A percentile compares a stretch with the other conserved stretches of the same genome.
Evolutionary conservation across 2,888 invertebrate genomes (phyloP).

Genomic region (Agrilus mali): DNA sequence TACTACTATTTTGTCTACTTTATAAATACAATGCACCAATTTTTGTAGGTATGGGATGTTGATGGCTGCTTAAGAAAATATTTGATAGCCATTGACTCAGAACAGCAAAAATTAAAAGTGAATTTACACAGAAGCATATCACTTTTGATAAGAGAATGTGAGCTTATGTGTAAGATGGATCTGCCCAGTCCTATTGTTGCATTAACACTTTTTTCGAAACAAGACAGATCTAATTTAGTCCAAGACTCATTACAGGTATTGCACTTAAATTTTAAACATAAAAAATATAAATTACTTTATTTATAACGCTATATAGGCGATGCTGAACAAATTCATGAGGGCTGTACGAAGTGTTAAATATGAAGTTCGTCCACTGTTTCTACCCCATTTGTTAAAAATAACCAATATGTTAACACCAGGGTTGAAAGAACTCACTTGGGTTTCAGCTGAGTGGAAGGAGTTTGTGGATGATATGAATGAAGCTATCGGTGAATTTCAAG

Average conservation of each 20-base stretch:
- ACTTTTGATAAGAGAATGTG: constrained; percentile 69
- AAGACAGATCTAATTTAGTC: constrained; percentile 61
- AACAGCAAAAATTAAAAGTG: constrained; percentile 54
- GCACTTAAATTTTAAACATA: too few species aligned
- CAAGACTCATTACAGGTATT: constrained; percentile 63
- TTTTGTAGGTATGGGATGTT: constrained; percentile 47
- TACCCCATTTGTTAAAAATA: constrained; percentile 76
- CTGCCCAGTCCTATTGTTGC: constrained; percentile 73
- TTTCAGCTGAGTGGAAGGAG: constrained; percentile 65
- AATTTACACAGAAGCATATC: constrained; percentile 67
- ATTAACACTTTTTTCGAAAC: constrained; percentile 62
- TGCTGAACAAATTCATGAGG: constrained; percentile 62
- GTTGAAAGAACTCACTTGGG: constrained; percentile 72
- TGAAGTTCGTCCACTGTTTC: constrained; percentile 80
- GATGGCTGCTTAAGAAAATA: constrained; percentile 51
- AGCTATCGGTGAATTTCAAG: constrained; percentile 70
- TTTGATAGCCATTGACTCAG: constrained; percentile 46
- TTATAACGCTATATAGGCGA: too few species aligned
- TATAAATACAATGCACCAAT: constrained; percentile 14
- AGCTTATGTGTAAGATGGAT: constrained; percentile 71
- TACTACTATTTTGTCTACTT: constrained; percentile 14
- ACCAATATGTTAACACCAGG: constrained; percentile 76
- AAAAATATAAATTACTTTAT: too few species aligned
- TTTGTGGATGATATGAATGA: constrained; percentile 65
- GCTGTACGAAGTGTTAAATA: constrained; percentile 65